Evolutionary conservation across 2,888 invertebrate species (phyloP).

Genomic region (Acanthosepion esculentum): DNA sequence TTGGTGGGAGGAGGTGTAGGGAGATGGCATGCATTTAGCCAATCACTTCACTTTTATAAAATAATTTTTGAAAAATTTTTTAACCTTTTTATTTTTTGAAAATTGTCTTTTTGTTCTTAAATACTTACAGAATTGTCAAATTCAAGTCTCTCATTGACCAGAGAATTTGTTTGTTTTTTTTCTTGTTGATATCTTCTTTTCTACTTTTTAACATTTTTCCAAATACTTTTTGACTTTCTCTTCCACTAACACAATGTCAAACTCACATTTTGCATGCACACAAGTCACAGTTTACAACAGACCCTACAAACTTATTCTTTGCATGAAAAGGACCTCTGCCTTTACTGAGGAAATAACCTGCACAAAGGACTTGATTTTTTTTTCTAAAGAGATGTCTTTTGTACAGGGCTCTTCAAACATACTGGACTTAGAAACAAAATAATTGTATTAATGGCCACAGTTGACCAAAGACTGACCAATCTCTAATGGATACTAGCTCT

Average conservation of each 20-base stretch:
- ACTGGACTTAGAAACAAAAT: background rate
- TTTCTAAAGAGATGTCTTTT: background rate
- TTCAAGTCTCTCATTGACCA: background rate
- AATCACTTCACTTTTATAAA: background rate
- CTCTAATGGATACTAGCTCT: background rate
- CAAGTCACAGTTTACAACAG: background rate
- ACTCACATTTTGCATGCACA: slow-evolving; percentile 16
- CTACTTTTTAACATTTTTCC: background rate
- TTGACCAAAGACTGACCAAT: background rate
- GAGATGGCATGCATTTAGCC: slow-evolving; percentile 2
- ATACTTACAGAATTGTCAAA: background rate
- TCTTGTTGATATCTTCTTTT: background rate
- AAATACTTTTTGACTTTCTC: slow-evolving; percentile 3
- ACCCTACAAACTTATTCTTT: background rate
- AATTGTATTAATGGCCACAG: background rate
- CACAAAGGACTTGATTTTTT: background rate
- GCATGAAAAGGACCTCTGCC: background rate
- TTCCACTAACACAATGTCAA: background rate
- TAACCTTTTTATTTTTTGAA: background rate
- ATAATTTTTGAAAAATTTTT: background rate
- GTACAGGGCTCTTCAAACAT: background rate
- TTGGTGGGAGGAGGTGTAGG: background rate
- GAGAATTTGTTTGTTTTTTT: background rate
- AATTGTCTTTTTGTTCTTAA: background rate
- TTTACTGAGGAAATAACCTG: background rate